Evolutionary conservation across 2,797 vertebrate genomes (phyloP).

Genomic region (Cryptoblepharus egeriae): DNA sequence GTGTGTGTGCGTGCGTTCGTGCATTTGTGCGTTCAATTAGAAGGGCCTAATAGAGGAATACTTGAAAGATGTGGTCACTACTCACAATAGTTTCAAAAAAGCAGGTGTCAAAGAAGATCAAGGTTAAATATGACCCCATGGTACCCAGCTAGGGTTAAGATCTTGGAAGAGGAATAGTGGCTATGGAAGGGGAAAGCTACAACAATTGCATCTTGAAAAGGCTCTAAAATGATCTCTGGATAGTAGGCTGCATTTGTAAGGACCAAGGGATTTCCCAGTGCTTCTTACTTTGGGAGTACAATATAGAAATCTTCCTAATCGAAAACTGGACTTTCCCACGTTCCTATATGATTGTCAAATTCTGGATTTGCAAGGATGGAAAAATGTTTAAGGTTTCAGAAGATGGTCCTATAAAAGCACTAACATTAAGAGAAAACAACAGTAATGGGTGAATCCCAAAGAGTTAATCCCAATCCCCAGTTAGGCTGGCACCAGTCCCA

Average conservation of each 20-base stretch:
- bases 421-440: background rate
- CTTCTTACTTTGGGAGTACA: background rate
- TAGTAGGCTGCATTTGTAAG: background rate
- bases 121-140: too few relatives aligned
- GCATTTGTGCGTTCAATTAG: too few relatives aligned
- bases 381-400: background rate
- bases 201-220: background rate
- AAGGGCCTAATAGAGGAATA: too few relatives aligned
- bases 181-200: background rate
- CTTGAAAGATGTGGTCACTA: too few relatives aligned
- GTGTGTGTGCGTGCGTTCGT: too few relatives aligned
- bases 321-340: background rate
- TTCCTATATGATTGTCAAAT: background rate
- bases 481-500: too few relatives aligned
- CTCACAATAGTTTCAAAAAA: too few relatives aligned
- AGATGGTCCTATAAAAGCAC: background rate
- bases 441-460: slow-evolving; percentile 3
- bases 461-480: too few relatives aligned
- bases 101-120: too few relatives aligned
- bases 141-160: too few relatives aligned
- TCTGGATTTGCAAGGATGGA: background rate
- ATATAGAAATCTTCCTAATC: background rate
- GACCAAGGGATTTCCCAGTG: background rate
- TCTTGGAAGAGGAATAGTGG: too few relatives aligned
- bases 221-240: background rate